Conservation (phyloP, 2,797 vertebrate species). For the Melanotaenia pygmaea region DNA sequence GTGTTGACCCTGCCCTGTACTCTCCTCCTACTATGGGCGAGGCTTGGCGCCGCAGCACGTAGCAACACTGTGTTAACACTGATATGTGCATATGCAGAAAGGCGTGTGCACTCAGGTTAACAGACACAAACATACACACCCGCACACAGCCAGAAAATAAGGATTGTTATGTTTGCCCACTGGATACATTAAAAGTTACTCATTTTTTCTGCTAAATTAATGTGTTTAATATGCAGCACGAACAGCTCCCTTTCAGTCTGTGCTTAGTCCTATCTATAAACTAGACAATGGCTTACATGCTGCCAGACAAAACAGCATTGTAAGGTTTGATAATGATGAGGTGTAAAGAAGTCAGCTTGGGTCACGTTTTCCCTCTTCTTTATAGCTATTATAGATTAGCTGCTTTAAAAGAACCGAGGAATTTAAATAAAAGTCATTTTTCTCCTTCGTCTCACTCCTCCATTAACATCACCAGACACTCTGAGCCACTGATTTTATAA, state of each 20-base stretch:
- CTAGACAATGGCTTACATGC: constrained; percentile 30
- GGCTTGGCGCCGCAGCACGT: constrained; percentile 66
- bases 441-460: constrained; percentile 45
- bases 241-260: constrained; percentile 2
- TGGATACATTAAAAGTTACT: constrained; percentile 22
- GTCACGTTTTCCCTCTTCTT: constrained; percentile 47
- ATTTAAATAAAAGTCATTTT: constrained; percentile 55
- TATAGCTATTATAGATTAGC: constrained; percentile 32
- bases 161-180: constrained; percentile 24
- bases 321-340: constrained; percentile 42
- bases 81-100: constrained; percentile 62
- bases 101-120: constrained; percentile 44
- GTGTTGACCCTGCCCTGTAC: constrained; percentile 86
- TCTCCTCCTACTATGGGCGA: constrained; percentile 82
- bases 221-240: background rate
- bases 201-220: background rate
- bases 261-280: constrained; percentile 21
- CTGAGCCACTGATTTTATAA: constrained; percentile 52
- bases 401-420: constrained; percentile 43
- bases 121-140: constrained; percentile 46
- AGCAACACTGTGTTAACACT: constrained; percentile 68
- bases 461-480: constrained; percentile 68
- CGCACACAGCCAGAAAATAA: constrained; percentile 29
- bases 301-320: constrained; percentile 43
- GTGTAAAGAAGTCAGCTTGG: constrained; percentile 38